Evolutionary conservation across 2,113 vertebrate species (phyloP), one percentile per base, ranked within the genome.

Genomic region (Centropristis striata): DNA sequence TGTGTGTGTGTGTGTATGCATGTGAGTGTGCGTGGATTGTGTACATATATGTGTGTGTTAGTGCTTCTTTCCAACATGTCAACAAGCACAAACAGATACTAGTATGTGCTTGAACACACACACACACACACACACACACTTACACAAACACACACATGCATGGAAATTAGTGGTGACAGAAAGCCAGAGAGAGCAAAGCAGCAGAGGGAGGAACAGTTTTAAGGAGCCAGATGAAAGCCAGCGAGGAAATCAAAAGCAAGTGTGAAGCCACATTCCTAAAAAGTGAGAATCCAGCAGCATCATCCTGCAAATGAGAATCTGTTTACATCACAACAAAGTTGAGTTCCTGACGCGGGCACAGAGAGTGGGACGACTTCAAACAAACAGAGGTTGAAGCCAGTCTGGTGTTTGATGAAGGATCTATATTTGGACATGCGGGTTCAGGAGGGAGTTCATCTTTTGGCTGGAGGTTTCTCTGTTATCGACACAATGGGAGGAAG

Each of bases 271-370:
- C 25, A 64, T 76, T 49, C 44, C 44, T 27, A 4, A 32, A 61
- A 71, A 51, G 8, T 54, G 20, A 39, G 3, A 47, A 41, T 46
- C 57, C 10, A 6, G 8, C 49, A 5, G 15, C 39, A 13, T 0
- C 44, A 2, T 7, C 2, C 3, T 10, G 27, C 1, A 47, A 55
- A 39, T 23, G 51, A 74, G 70, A 49, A 28, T 42, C 6, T 63
- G 77, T 80, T 84, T 80, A 59, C 63, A 73, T 69, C 85, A 41
- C 47, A 51, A 70, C 72, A 57, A 37, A 63, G 55, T 18, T 0
- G 8, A 72, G 44, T 13, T 41, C 1, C 9, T 55, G 47, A 23
- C 36, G 13, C 15, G 55, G 2, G 8, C 16, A 1, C 49, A 20
- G 57, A 61, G 65, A 76, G 55, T 50, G 4, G 10, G 15, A 21